phyloP scores from a whole-genome alignment of 2,888 invertebrate species.

The Phania funesta region DNA sequence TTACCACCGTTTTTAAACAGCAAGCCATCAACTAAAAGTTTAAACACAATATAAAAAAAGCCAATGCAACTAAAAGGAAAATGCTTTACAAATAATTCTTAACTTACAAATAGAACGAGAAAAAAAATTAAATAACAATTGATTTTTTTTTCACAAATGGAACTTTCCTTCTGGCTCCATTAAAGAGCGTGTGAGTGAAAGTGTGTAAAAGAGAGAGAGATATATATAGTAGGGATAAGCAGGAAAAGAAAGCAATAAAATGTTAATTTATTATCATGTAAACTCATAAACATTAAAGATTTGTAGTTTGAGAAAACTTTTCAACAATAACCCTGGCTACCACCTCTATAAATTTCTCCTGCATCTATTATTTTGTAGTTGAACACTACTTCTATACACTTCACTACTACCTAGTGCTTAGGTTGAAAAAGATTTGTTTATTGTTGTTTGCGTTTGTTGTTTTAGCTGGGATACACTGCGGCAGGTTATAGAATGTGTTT shows the following conservation, averaged over 20 bases:
- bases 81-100: constrained; percentile 33
- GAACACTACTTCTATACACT: background rate
- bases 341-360: background rate
- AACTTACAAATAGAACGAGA: constrained; percentile 12
- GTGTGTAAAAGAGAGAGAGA: background rate
- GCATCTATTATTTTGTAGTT: constrained; percentile 25
- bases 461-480: constrained; percentile 18
- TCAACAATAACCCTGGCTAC: background rate
- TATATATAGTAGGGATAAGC: background rate
- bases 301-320: constrained; percentile 63
- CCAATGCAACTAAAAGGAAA: background rate
- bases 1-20: constrained; percentile 16
- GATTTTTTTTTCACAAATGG: background rate
- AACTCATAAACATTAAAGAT: constrained; percentile 68
- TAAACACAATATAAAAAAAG: background rate
- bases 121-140: constrained; percentile 4
- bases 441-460: constrained; percentile 19
- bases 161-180: constrained; percentile 9
- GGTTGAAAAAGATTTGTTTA: background rate
- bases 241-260: constrained; percentile 61
- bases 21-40: constrained; percentile 37
- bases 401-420: background rate
- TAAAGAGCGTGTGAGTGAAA: no score
- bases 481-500: no score
- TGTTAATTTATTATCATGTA: constrained; percentile 68